phyloP scores from a whole-genome alignment of 2,888 invertebrate genomes.

The Cybosia mesomella region DNA sequence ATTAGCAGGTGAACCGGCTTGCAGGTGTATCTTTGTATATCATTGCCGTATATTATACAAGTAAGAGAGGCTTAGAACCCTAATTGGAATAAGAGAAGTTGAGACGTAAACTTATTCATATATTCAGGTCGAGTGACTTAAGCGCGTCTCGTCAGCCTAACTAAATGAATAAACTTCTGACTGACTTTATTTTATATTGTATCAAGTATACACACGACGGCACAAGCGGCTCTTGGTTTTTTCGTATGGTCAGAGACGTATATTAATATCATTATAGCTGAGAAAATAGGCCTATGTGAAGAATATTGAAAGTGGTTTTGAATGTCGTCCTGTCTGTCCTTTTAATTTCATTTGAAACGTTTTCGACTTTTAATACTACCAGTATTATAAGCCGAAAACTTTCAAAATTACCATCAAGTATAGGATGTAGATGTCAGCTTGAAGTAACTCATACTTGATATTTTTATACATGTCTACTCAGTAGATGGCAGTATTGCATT shows the following conservation, averaged over 20 bases:
- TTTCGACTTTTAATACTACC: too few relatives aligned
- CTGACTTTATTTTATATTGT: slow-evolving; percentile 18
- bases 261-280: not conserved
- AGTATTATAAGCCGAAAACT: not conserved
- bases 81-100: slow-evolving; percentile 4
- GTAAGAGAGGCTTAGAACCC: not conserved
- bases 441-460: not conserved
- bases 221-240: slow-evolving; percentile 6
- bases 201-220: slow-evolving; percentile 13
- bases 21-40: not conserved
- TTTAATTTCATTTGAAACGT: too few relatives aligned
- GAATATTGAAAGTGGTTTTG: not conserved
- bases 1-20: too few relatives aligned
- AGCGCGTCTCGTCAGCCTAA: slow-evolving; percentile 14
- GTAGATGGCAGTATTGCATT: too few relatives aligned
- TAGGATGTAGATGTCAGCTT: not conserved
- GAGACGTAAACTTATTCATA: slow-evolving; percentile 14
- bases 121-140: slow-evolving; percentile 17
- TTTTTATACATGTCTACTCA: too few relatives aligned
- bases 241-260: not conserved
- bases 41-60: not conserved
- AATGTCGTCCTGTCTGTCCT: not conserved
- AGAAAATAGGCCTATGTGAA: not conserved
- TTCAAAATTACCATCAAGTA: not conserved
- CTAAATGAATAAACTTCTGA: slow-evolving; percentile 20